Percentiles rank a stretch among this genome's conserved stretches.
Evolutionary conservation across 2,797 vertebrate species (phyloP).

Genomic region (Xenops minutus): DNA sequence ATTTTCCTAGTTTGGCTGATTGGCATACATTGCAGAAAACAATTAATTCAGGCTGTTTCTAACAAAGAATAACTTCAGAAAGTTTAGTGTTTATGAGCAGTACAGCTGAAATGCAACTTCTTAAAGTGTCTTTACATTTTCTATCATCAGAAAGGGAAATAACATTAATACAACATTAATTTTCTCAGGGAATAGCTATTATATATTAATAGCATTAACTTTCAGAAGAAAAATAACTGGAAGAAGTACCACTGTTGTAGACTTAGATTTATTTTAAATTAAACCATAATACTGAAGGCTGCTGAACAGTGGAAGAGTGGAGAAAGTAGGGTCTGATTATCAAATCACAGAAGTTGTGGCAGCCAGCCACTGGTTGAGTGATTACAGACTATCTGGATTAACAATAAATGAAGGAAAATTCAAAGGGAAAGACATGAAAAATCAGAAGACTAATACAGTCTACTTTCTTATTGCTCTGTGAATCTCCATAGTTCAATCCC

Average conservation of each 20-base stretch:
- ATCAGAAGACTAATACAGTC: neutral
- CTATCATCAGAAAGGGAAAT: neutral
- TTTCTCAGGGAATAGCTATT: neutral
- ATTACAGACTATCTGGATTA: neutral
- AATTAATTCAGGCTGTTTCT: slow-evolving; percentile 28
- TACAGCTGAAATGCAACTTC: neutral
- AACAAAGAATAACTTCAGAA: neutral
- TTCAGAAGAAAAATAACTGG: neutral
- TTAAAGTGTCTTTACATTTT: neutral
- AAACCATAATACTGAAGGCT: neutral
- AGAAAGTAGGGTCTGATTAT: neutral
- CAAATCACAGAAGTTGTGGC: neutral
- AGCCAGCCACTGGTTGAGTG: neutral
- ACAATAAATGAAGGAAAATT: neutral
- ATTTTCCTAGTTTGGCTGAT: slow-evolving; percentile 41
- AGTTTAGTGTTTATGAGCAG: neutral
- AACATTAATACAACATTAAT: neutral
- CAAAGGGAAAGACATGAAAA: neutral
- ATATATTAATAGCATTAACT: neutral
- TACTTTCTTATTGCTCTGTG: neutral
- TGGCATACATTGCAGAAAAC: slow-evolving; percentile 22
- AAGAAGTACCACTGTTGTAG: neutral
- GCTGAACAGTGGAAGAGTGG: neutral
- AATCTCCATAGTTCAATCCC: neutral
- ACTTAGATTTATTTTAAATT: neutral